Evolutionary conservation across 2,113 vertebrate genomes (phyloP).

Genomic region (Leucosticte australis): DNA sequence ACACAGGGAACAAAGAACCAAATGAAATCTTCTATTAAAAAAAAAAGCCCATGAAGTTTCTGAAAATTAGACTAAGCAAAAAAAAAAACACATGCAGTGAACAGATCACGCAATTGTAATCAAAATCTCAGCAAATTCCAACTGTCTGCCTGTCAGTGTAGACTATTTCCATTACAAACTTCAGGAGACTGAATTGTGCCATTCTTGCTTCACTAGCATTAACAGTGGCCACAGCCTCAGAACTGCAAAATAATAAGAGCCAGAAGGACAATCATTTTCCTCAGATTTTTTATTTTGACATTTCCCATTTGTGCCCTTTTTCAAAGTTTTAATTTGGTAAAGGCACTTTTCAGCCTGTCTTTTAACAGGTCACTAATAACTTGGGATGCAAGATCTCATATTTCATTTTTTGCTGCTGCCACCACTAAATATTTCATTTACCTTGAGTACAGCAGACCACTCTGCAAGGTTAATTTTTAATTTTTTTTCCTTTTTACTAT

Average conservation of each 20-base stretch:
- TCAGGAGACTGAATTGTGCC: constrained; percentile 55
- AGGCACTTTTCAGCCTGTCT: constrained; percentile 75
- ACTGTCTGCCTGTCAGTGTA: not conserved
- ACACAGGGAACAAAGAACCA: constrained; percentile 55
- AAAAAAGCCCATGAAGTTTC: constrained; percentile 3
- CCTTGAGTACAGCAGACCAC: constrained; percentile 49
- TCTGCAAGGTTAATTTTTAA: not conserved
- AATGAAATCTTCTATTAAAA: constrained; percentile 54
- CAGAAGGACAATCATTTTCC: constrained; percentile 71
- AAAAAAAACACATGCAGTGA: constrained; percentile 35
- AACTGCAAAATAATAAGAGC: constrained; percentile 70
- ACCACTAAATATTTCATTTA: constrained; percentile 79
- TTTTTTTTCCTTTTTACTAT: not conserved
- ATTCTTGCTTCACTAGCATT: constrained; percentile 59
- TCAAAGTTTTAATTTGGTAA: constrained; percentile 79
- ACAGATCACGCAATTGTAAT: constrained; percentile 27
- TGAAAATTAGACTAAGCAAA: constrained; percentile 59
- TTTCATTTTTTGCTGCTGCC: constrained; percentile 73
- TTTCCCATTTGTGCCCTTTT: constrained; percentile 76
- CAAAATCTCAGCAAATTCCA: constrained; percentile 47
- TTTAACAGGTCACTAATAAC: constrained; percentile 80
- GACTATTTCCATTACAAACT: constrained; percentile 59
- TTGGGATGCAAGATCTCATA: constrained; percentile 73
- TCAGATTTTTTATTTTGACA: constrained; percentile 73
- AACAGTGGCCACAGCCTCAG: constrained; percentile 51